phyloP scores from a whole-genome alignment of 2,113 vertebrate species.

The Onychostruthus taczanowskii region DNA sequence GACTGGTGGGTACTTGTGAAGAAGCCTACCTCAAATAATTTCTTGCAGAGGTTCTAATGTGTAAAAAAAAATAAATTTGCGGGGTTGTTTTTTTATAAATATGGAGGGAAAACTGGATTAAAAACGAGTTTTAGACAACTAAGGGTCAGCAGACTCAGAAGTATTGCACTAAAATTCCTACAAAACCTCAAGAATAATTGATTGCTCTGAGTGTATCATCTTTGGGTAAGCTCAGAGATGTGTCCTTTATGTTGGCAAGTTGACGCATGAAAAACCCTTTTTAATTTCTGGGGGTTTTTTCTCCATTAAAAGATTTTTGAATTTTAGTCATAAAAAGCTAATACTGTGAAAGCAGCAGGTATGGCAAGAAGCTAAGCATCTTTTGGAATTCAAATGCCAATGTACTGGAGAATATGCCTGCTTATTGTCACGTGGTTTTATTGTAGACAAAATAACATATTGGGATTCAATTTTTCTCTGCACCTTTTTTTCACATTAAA shows the following conservation, averaged over 20 bases:
- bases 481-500: slow-evolving; percentile 65
- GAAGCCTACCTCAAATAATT: not conserved
- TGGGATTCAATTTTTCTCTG: slow-evolving; percentile 63
- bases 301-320: slow-evolving; percentile 60
- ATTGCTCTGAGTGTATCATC: not conserved
- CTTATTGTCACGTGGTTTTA: slow-evolving; percentile 58
- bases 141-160: not conserved
- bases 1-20: not conserved
- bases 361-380: slow-evolving; percentile 39
- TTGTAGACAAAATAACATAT: slow-evolving; percentile 66
- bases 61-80: not conserved
- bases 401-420: slow-evolving; percentile 34
- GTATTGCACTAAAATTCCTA: not conserved
- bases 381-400: slow-evolving; percentile 51
- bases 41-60: not conserved
- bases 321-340: slow-evolving; percentile 56
- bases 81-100: not conserved
- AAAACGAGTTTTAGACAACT: not conserved
- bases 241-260: slow-evolving; percentile 27
- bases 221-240: not conserved
- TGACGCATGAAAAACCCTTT: slow-evolving; percentile 49
- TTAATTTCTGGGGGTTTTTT: slow-evolving; percentile 50
- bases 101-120: not conserved
- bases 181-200: not conserved
- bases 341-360: slow-evolving; percentile 53